These are phyloP conservation scores for Glaucomys volans DNA, from an alignment of 2,113 vertebrate species.

Conservation along the genomic window DNA sequence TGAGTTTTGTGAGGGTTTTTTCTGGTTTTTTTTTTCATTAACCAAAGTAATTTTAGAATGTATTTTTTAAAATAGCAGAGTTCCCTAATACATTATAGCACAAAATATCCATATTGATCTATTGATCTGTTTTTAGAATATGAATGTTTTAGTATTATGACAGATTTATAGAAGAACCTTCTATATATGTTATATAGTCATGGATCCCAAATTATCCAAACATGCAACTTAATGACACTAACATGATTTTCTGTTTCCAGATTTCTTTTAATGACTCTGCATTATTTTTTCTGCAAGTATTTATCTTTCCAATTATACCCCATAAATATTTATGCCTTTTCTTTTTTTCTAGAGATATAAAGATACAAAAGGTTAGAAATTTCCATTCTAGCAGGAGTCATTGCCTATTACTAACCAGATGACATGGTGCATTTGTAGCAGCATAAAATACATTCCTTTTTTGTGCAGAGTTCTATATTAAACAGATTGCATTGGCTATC, in stretches of 20 bases:
- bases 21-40: neutral
- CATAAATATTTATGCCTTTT: slow-evolving; percentile 31
- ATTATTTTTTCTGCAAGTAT: slow-evolving; percentile 12
- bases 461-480: neutral
- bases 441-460: neutral
- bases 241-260: neutral
- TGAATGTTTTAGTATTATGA: neutral
- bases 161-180: neutral
- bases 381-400: neutral
- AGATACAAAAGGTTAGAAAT: neutral
- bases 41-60: neutral
- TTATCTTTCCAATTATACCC: slow-evolving; percentile 7
- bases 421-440: neutral
- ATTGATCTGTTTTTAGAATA: slow-evolving; percentile 29
- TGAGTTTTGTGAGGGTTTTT: neutral
- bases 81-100: neutral
- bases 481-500: neutral
- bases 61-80: slow-evolving; percentile 27
- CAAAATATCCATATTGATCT: neutral
- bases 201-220: neutral
- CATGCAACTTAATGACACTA: neutral
- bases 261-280: neutral
- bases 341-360: slow-evolving; percentile 4
- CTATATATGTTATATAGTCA: neutral
- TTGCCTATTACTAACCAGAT: neutral